phyloP scores from a whole-genome alignment of 2,113 vertebrate genomes.

The Lepus americanus region DNA sequence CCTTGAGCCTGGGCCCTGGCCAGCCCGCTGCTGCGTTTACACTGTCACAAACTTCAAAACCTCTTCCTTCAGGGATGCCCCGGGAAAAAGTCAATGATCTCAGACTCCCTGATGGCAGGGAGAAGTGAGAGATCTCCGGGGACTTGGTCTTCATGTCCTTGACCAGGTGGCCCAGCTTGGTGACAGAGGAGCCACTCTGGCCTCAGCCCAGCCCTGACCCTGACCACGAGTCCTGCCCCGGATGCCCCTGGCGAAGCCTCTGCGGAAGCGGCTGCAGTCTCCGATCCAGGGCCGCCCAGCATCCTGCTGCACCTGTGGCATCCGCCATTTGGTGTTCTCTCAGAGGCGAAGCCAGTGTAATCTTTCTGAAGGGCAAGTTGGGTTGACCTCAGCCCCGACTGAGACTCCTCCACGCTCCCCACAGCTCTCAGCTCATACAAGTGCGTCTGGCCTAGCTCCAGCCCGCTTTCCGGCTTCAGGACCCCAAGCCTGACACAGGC shows the following conservation, averaged over 20 bases:
- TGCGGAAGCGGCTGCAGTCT: too few species aligned
- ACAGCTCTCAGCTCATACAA: not conserved
- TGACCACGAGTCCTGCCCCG: too few species aligned
- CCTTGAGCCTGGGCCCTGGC: conserved; percentile 94
- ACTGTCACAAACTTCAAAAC: conserved; percentile 95
- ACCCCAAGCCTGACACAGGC: accelerated
- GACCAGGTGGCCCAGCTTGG: too few species aligned
- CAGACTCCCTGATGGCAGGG: conserved; percentile 88
- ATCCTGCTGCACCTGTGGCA: too few species aligned
- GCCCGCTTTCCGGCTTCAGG: not conserved
- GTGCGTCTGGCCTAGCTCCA: not conserved
- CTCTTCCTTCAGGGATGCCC: conserved; percentile 87
- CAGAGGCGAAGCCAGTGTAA: too few species aligned
- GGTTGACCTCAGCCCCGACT: not conserved
- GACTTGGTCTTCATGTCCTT: too few species aligned
- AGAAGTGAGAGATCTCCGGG: too few species aligned
- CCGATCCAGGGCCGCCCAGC: too few species aligned
- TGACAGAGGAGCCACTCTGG: too few species aligned
- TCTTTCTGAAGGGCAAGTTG: not conserved
- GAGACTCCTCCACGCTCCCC: not conserved
- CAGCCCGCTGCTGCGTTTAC: conserved; percentile 93
- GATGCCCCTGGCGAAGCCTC: too few species aligned
- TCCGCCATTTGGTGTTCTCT: too few species aligned
- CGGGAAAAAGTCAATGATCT: conserved; percentile 95
- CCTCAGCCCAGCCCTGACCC: too few species aligned